Evolutionary conservation across 2,888 invertebrate species (phyloP).

Genomic region (Drosophila colorata): DNA sequence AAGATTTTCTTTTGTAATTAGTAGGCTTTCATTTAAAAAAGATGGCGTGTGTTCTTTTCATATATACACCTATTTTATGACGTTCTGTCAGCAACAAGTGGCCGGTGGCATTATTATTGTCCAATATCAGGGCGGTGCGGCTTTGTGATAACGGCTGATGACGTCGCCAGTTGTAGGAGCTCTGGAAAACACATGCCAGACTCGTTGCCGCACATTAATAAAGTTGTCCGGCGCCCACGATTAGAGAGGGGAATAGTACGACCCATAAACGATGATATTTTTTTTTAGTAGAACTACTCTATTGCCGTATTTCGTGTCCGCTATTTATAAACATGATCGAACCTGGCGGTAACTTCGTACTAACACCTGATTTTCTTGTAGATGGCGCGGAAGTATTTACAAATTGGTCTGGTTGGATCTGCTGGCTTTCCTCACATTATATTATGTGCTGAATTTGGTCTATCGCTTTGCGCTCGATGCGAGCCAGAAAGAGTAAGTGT

Average conservation of each 20-base stretch:
- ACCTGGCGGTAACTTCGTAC: not conserved
- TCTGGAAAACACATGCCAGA: constrained; percentile 43
- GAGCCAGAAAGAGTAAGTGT: constrained; percentile 89
- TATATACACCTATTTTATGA: constrained; percentile 48
- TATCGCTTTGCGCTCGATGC: constrained; percentile 91
- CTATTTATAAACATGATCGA: constrained; percentile 36
- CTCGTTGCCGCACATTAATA: constrained; percentile 32
- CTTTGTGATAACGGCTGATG: constrained; percentile 29
- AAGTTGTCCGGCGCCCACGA: not conserved
- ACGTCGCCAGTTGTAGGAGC: constrained; percentile 41
- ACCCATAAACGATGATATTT: constrained; percentile 5
- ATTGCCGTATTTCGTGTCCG: not conserved
- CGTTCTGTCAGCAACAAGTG: constrained; percentile 52
- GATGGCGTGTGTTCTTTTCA: constrained; percentile 7
- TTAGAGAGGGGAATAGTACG: constrained; percentile 3
- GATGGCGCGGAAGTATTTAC: constrained; percentile 98
- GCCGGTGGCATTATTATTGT: constrained; percentile 31
- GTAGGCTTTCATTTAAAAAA: constrained; percentile 17
- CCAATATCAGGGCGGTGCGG: constrained; percentile 22
- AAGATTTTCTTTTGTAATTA: constrained; percentile 40
- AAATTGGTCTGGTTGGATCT: constrained; percentile 97
- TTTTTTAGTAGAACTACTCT: not conserved
- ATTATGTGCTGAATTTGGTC: constrained; percentile 91
- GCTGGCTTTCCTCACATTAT: constrained; percentile 91
- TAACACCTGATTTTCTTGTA: constrained; percentile 84